These are phyloP conservation scores for Regulus satrapa DNA, from an alignment of 2,113 vertebrate species.

Conservation along the genomic window DNA sequence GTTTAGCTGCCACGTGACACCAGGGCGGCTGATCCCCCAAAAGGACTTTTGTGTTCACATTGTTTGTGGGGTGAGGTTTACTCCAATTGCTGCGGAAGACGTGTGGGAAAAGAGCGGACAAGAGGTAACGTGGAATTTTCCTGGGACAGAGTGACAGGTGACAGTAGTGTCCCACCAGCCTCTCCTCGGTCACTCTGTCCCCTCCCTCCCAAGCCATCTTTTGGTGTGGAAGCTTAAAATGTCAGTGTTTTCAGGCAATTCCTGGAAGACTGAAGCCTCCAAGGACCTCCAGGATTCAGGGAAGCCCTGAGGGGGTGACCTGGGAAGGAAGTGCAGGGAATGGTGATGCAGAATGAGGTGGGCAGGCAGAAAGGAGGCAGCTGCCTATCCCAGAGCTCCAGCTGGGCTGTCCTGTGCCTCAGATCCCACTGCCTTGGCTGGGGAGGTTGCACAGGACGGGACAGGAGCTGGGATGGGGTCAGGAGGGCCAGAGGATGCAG, in stretches of 20 bases:
- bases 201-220: background rate
- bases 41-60: accelerated
- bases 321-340: background rate
- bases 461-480: background rate
- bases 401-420: accelerated
- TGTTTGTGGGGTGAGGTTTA: background rate
- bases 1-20: background rate
- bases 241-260: background rate
- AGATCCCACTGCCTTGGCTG: background rate
- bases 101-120: accelerated
- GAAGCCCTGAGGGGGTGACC: accelerated
- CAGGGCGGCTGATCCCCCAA: accelerated
- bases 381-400: background rate
- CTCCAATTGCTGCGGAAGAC: accelerated
- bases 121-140: accelerated
- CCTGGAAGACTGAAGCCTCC: accelerated
- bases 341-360: background rate
- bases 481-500: background rate
- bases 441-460: background rate
- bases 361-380: background rate
- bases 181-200: accelerated
- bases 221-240: accelerated
- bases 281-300: background rate
- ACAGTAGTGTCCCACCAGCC: background rate
- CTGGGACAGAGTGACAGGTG: background rate